A percentile compares a stretch with the other conserved stretches of the same genome.
phyloP scores from a whole-genome alignment of 2,888 invertebrate genomes.

The Helleia helle region DNA sequence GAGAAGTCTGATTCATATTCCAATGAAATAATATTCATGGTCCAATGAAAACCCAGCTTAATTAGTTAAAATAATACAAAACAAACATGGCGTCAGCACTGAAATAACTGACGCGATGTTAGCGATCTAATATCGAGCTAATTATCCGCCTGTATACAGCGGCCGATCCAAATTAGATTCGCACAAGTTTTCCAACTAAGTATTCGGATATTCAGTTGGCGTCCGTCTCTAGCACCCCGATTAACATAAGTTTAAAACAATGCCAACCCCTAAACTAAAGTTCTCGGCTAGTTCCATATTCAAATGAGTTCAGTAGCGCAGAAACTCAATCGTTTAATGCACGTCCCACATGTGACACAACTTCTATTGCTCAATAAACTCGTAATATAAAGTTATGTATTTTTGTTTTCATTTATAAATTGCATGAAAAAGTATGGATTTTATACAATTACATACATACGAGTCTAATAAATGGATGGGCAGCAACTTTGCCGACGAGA shows the following conservation, averaged over 20 bases:
- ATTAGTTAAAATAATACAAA: conserved; percentile 9
- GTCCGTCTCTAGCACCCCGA: conserved; percentile 41
- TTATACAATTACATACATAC: too few relatives aligned
- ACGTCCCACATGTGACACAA: conserved; percentile 20
- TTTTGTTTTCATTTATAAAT: too few relatives aligned
- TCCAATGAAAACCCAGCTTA: too few relatives aligned
- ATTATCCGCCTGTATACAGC: conserved; percentile 37
- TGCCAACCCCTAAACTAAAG: conserved; percentile 35
- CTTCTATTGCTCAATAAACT: conserved; percentile 1
- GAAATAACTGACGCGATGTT: conserved; percentile 37
- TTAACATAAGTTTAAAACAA: conserved; percentile 53
- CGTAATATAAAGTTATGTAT: too few relatives aligned
- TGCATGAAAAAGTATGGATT: too few relatives aligned
- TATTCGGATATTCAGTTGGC: conserved; percentile 31
- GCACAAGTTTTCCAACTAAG: conserved; percentile 35
- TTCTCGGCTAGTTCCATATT: conserved; percentile 44
- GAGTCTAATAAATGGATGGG: too few relatives aligned
- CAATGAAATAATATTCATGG: background rate
- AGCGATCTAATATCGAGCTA: conserved; percentile 35
- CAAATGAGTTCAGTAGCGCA: conserved; percentile 46
- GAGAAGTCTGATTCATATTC: too few relatives aligned
- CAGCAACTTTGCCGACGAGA: too few relatives aligned
- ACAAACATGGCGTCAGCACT: conserved; percentile 18
- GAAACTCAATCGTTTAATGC: conserved; percentile 37
- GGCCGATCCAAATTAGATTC: conserved; percentile 40